Base-by-base conservation (phyloP, 1,140 invertebrate species). In the Lysiphlebus fabarum region DNA sequence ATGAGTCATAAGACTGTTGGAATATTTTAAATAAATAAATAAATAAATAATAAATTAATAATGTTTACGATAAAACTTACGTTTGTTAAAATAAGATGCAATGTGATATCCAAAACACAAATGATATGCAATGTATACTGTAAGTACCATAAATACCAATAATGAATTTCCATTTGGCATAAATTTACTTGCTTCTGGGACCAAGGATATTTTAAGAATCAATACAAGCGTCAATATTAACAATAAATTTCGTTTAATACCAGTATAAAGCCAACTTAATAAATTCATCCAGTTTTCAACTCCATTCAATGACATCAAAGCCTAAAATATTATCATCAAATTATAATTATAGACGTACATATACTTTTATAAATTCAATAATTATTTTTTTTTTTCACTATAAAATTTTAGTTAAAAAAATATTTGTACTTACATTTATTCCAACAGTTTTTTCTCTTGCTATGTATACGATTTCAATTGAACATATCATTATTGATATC, bases 241-340 rank as follows among this genome's bases (percentile, higher is more conserved):
- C 6, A 72, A 49, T 34, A 61, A 60, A 45, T 74, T 78, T 17
- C 72, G 73, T 36, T 74, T 7, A 11, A 70, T n/a, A 7, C 76
- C 73, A 59, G 68, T 77, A 4, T 70, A 11, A 9, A 77, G 49
- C 77, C 77, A 79, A 55, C 74, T 75, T 10, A 76, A 61, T 44
- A 79, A 68, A 68, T 76, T 77, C 40, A 73, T 67, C 54, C 61
- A 61, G 9, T 64, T 67, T 59, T 67, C 70, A 1, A 77, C 74
- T 36, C 77, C 76, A 59, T 78, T 79, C 65, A 78, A 74, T 37
- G 70, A 61, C 76, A 79, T 78, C 45, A 79, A 44, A 43, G 75
- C 69, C 75, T 78, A 38, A 69, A 53, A 57, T 42, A 9, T 53
- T 6, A 55, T 17, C 6, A 47, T 38, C 1, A 10, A 40, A 47